Conservation (phyloP, 2,888 invertebrate genomes). For the Endotricha flammealis region DNA sequence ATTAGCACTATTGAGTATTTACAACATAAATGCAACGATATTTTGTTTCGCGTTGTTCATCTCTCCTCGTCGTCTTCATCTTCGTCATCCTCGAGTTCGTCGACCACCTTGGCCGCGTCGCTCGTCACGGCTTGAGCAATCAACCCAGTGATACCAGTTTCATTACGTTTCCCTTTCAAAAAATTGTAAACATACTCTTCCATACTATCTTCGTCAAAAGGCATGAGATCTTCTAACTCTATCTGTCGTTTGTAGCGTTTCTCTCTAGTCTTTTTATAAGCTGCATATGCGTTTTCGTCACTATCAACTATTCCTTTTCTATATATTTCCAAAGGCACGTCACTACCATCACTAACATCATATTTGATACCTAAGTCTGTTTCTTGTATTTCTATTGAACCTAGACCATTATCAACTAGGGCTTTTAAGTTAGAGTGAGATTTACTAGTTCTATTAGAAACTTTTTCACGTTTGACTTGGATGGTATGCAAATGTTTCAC, state of each 20-base stretch:
- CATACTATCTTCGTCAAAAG: constrained; percentile 61
- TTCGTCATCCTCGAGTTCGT: constrained; percentile 47
- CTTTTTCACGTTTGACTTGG: constrained; percentile 48
- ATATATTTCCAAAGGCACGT: constrained; percentile 75
- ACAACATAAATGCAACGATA: constrained; percentile 6
- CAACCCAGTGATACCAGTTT: constrained; percentile 56
- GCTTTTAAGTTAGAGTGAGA: constrained; percentile 53
- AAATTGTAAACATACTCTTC: constrained; percentile 63
- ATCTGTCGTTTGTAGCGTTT: constrained; percentile 55
- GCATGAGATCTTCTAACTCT: constrained; percentile 59
- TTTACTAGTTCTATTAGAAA: constrained; percentile 40
- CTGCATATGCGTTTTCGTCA: constrained; percentile 56
- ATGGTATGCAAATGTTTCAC: constrained; percentile 78
- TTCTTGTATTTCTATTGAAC: constrained; percentile 77
- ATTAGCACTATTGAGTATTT: constrained; percentile 29
- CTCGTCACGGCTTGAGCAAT: constrained; percentile 60
- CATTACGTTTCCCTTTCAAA: constrained; percentile 56
- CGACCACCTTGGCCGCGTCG: constrained; percentile 43
- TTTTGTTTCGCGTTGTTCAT: constrained; percentile 24
- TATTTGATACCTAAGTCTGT: constrained; percentile 77
- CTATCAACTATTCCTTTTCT: constrained; percentile 80
- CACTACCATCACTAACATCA: constrained; percentile 74
- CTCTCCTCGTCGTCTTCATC: constrained; percentile 42
- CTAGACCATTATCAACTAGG: constrained; percentile 57
- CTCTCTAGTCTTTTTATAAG: constrained; percentile 25